Evolutionary conservation across 2,888 invertebrate genomes (phyloP), one percentile per base, ranked within the genome.

Genomic region (Sclerodermus sp.): DNA sequence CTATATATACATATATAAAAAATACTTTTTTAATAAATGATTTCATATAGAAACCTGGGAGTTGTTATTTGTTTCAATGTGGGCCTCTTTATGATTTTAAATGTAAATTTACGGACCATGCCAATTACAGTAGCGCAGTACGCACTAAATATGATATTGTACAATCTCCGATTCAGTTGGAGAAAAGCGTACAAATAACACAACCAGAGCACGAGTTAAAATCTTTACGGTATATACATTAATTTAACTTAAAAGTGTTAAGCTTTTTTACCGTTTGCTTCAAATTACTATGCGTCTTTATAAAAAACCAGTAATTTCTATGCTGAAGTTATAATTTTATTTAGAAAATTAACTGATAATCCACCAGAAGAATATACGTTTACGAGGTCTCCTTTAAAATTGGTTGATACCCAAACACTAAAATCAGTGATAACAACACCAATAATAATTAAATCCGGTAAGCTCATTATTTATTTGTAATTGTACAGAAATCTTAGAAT

Each of bases 11-110:
- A 18, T 31, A 6, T 44, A 15, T 8, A 12, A 15, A 15, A 44
- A 15, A 44, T 5, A 18, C 34, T 13, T 34, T 14, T 10, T 34
- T 6, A 34, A 13, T 34, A 34, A 34, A 5, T 13, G 12, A 5
- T 38, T 16, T 14, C 23, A 79, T 81, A 37, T 77, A 90, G 90
- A 88, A 85, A 62, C 85, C 89, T 2, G 93, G 93, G 53, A 91
- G 92, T 74, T 95, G 94, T 78, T 95, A 94, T 77, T 81, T 95
- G 60, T 95, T 95, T 79, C 88, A 90, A 77, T 95, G 95, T 77
- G 94, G 95, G 1, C 87, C 91, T 4, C 88, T 91, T 0, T 90
- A 91, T 74, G 91, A 93, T 78, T 93, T 94, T 79, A 90, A 91
- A 70, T 95, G 95, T 81, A 93, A 93, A 82, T 95, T 95, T 76